Percentiles rank a stretch among this genome's conserved stretches.
phyloP scores from a whole-genome alignment of 2,113 vertebrate species.

The Anser cygnoides region DNA sequence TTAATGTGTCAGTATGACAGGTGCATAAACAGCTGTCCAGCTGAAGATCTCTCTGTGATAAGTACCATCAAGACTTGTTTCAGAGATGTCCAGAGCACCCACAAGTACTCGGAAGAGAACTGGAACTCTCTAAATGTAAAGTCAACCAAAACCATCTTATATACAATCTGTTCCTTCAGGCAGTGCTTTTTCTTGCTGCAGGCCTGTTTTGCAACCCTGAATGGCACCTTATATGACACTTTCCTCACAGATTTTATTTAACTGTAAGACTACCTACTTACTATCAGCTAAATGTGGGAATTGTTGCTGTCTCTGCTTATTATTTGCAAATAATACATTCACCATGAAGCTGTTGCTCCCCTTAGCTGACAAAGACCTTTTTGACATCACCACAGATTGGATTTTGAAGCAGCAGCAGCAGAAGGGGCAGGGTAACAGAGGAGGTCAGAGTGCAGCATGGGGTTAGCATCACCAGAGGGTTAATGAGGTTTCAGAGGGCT shows the following conservation, averaged over 20 bases:
- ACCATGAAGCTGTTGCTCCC: background rate
- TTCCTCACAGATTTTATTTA: conserved; percentile 31
- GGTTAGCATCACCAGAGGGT: background rate
- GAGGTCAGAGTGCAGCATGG: background rate
- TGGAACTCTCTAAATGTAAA: background rate
- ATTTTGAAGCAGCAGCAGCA: background rate
- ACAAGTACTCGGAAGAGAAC: background rate
- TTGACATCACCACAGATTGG: background rate
- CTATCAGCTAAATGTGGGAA: background rate
- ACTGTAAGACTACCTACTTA: background rate
- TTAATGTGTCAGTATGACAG: background rate
- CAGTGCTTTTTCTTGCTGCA: background rate
- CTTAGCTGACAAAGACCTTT: background rate
- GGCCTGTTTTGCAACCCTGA: background rate
- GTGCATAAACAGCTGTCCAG: background rate
- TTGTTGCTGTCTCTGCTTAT: background rate
- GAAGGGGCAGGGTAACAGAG: background rate
- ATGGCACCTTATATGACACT: background rate
- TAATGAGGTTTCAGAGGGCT: background rate
- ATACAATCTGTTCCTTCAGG: background rate
- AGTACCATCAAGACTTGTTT: background rate
- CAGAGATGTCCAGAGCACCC: background rate
- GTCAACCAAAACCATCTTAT: background rate
- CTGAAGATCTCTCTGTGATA: background rate
- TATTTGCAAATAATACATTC: conserved; percentile 17